phyloP scores from a whole-genome alignment of 2,888 invertebrate species.

The Calliopum simillimum region DNA sequence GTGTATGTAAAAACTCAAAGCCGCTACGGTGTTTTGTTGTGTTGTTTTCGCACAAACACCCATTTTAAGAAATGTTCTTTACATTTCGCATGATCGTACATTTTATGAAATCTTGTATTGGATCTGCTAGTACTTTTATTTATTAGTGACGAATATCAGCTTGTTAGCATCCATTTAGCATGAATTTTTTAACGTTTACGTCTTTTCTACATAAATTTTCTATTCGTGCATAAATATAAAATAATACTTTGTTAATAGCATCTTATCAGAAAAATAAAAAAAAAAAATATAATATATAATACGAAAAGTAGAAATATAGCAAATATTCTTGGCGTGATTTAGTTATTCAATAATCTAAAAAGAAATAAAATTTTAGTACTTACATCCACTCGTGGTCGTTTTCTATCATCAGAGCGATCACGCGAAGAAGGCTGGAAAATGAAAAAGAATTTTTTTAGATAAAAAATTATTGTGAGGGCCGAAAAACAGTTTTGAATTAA shows the following conservation, averaged over 20 bases:
- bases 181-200: conserved; percentile 25
- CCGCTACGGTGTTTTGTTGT: neutral
- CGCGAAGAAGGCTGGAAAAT: conserved; percentile 60
- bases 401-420: conserved; percentile 64
- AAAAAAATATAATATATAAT: conserved; percentile 10
- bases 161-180: conserved; percentile 26
- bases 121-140: conserved; percentile 26
- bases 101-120: neutral
- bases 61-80: conserved; percentile 2
- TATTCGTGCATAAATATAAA: conserved; percentile 52
- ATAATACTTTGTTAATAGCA: conserved; percentile 45
- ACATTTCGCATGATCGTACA: conserved; percentile 5
- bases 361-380: conserved; percentile 47
- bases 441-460: neutral
- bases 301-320: conserved; percentile 8
- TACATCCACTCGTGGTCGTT: conserved; percentile 66
- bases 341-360: neutral
- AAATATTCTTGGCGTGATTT: conserved; percentile 12
- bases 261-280: conserved; percentile 21
- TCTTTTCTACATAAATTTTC: conserved; percentile 49
- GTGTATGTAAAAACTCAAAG: neutral
- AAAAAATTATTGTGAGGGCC: too few relatives aligned
- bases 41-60: conserved; percentile 18
- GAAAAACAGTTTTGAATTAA: too few relatives aligned
- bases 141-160: conserved; percentile 18